Evolutionary conservation across 30 jellyfish, hydroid and myxozoan genomes (phyloP).

Genomic region (Sanderia malayensis): DNA sequence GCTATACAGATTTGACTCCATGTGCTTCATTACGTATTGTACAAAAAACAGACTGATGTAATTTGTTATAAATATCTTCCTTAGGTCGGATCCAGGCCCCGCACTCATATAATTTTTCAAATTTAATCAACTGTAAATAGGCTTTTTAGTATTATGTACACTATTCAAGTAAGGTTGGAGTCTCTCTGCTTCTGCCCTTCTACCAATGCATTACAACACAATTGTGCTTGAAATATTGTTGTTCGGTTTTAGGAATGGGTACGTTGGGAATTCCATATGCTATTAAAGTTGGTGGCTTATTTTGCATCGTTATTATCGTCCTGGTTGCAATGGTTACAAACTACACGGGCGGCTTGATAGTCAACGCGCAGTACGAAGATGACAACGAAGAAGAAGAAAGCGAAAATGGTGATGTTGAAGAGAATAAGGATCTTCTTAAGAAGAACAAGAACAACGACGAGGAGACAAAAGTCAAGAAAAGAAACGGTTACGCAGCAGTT

Average conservation of each 20-base stretch:
- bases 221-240: too few relatives aligned
- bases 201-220: too few relatives aligned
- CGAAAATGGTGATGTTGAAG: background rate
- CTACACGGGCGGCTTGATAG: slow-evolving; percentile 69
- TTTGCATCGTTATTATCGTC: slow-evolving; percentile 44
- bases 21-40: too few relatives aligned
- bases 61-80: too few relatives aligned
- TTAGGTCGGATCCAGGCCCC: too few relatives aligned
- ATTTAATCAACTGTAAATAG: too few relatives aligned
- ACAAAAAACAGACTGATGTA: too few relatives aligned
- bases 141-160: too few relatives aligned
- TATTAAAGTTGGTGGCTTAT: slow-evolving; percentile 63
- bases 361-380: slow-evolving; percentile 75
- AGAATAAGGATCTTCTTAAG: background rate
- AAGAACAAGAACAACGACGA: background rate
- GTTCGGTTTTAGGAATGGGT: slow-evolving; percentile 64
- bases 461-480: slow-evolving; percentile 19
- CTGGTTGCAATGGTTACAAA: slow-evolving; percentile 64
- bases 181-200: too few relatives aligned
- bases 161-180: too few relatives aligned
- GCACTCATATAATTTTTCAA: too few relatives aligned
- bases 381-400: slow-evolving; percentile 10
- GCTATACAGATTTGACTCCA: too few relatives aligned
- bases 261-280: slow-evolving; percentile 85
- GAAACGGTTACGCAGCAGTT: slow-evolving; percentile 68